Conservation (phyloP, 2,113 vertebrate genomes). For the Callithrix jacchus region DNA sequence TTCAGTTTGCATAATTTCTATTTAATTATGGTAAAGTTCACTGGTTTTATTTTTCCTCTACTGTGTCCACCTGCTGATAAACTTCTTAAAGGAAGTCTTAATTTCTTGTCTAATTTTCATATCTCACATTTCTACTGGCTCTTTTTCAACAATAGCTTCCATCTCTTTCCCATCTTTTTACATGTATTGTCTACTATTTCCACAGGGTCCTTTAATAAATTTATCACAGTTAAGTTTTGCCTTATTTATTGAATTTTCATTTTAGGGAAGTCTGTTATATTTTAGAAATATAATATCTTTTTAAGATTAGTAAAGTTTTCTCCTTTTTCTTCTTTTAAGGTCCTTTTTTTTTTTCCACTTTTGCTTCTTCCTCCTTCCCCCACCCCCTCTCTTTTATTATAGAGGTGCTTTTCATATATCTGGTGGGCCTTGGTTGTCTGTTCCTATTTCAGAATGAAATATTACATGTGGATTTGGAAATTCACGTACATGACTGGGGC, state of each 20-base stretch:
- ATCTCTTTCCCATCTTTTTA: not conserved
- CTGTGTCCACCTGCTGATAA: not conserved
- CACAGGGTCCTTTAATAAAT: too few species aligned
- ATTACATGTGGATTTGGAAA: not conserved
- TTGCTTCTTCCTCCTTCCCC: not conserved
- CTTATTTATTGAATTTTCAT: not conserved
- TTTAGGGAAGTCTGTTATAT: not conserved
- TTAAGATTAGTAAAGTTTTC: not conserved
- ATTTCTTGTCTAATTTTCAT: not conserved
- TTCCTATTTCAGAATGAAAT: slow-evolving; percentile 4
- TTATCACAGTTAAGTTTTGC: not conserved
- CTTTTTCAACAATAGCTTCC: not conserved
- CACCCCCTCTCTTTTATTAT: not conserved
- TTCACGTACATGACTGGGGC: not conserved
- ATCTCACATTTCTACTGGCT: not conserved
- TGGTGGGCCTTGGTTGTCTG: not conserved
- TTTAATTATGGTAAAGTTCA: not conserved
- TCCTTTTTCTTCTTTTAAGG: not conserved
- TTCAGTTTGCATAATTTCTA: not conserved
- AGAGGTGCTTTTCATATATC: not conserved
- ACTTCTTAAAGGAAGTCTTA: not conserved
- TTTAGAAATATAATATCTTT: not conserved
- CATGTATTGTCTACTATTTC: too few species aligned
- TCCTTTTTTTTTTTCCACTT: not conserved
- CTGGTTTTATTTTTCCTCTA: not conserved